Base-by-base conservation (phyloP, 2,888 invertebrate genomes). In the Alloplasta piceator region DNA sequence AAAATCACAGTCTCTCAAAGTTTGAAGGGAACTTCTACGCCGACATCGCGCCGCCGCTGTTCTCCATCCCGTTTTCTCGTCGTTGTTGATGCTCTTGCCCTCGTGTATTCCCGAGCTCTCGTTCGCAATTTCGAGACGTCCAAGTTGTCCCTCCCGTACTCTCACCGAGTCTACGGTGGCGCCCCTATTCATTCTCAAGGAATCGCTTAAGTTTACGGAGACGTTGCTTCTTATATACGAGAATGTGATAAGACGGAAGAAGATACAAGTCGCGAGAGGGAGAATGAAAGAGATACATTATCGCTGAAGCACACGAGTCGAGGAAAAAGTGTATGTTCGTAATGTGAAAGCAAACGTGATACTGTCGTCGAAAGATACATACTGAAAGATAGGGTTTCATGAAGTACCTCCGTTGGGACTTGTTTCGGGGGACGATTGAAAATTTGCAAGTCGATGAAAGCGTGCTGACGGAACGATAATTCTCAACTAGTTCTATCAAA, bases 1-100 rank as follows among this genome's bases (percentile, higher is more conserved):
- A 89, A 87, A 89, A 87, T 86, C 89, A 87, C 84, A 83, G 82
- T 83, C 84, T 84, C 84, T 78, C 71, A 75, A 87, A 85, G 83
- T 88, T 86, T 78, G 56, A 5, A 12, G 48, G 43, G 60, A 85
- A 86, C 80, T 86, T 87, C 77, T 55, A 60, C 66, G 50, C 55
- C 71, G 36, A 46, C 50, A 61, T 73, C 74, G 75, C 77, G 50
- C 67, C 52, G 12, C 26, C n/a, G 5, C 50, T 5, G 7, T 56
- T n/a, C 36, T 56, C 36, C 26, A 39, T 50, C 39, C 46, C 46
- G 9, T 55, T 6, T 48, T 66, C n/a, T 64, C 38, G 1, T 43
- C 10, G 10, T 43, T 10, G 43, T 43, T 43, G 43, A 43, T 43
- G 43, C 52, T 16, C 6, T 14, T 14, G 2, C 52, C 6, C 12